Percentiles rank a stretch among this genome's conserved stretches.
phyloP scores from a whole-genome alignment of 2,888 invertebrate genomes.

The Eristalis pertinax region DNA sequence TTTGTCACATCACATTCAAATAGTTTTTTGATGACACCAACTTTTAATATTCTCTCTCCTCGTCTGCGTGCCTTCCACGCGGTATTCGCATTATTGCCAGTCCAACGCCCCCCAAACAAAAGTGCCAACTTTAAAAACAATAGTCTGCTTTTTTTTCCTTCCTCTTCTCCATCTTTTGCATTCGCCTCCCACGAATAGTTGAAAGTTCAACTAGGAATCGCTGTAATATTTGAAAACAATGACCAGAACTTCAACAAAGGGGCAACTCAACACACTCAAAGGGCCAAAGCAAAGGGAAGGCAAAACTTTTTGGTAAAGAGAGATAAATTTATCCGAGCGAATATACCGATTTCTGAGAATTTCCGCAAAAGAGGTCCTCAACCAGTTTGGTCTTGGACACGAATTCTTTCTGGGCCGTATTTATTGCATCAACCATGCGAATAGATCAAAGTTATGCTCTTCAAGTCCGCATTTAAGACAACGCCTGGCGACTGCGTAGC shows the following conservation, averaged over 20 bases:
- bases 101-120: conserved; percentile 45
- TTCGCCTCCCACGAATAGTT: conserved; percentile 19
- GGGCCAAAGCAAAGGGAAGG: conserved; percentile 54
- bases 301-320: conserved; percentile 54
- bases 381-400: conserved; percentile 25
- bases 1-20: conserved; percentile 20
- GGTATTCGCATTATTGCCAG: conserved; percentile 39
- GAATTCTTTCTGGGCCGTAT: conserved; percentile 49
- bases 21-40: conserved; percentile 39
- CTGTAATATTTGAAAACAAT: conserved; percentile 71
- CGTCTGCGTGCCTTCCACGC: background rate
- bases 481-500: background rate
- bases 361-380: conserved; percentile 20
- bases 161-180: background rate
- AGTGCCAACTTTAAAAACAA: conserved; percentile 46
- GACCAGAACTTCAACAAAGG: conserved; percentile 67
- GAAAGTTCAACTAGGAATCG: conserved; percentile 65
- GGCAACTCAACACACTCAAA: conserved; percentile 51
- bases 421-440: conserved; percentile 59
- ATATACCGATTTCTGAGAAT: conserved; percentile 47
- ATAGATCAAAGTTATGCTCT: conserved; percentile 54
- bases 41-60: conserved; percentile 26
- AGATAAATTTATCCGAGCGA: conserved; percentile 67
- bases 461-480: conserved; percentile 43
- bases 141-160: background rate